These are phyloP conservation scores for Turritopsis rubra DNA, from an alignment of 30 jellyfish, hydroid and myxozoan species.

Conservation along the genomic window DNA sequence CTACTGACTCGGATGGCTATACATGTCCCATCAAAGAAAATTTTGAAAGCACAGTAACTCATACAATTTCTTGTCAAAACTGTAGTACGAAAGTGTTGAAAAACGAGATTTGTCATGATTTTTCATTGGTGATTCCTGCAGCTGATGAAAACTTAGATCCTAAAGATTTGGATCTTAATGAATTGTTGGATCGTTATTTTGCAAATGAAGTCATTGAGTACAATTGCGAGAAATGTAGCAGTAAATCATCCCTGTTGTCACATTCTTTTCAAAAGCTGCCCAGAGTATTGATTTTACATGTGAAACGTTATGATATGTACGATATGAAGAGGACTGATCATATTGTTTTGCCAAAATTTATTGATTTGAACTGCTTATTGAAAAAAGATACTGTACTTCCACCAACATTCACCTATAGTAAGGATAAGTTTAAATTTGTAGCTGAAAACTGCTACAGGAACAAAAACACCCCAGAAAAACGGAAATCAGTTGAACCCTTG, in stretches of 20 bases:
- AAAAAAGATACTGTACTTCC: conserved; percentile 15
- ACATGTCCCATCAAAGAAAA: conserved; percentile 71
- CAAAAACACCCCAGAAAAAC: conserved; percentile 10
- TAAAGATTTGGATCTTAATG: conserved; percentile 44
- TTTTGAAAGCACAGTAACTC: conserved; percentile 61
- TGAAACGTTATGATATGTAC: conserved; percentile 64
- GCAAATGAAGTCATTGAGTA: conserved; percentile 58
- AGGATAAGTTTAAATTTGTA: conserved; percentile 28
- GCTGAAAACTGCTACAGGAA: conserved; percentile 15
- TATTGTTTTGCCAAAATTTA: conserved; percentile 47
- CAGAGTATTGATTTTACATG: conserved; percentile 67
- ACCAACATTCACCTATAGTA: conserved; percentile 20
- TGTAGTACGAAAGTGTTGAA: conserved; percentile 46
- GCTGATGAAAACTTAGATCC: conserved; percentile 67
- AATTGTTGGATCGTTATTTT: conserved; percentile 54
- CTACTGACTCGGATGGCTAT: neutral
- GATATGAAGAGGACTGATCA: conserved; percentile 49
- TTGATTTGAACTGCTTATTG: conserved; percentile 25
- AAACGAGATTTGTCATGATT: conserved; percentile 56
- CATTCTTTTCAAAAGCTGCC: conserved; percentile 72
- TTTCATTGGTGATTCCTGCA: conserved; percentile 77
- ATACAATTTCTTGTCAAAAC: conserved; percentile 44
- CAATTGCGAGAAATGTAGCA: conserved; percentile 62
- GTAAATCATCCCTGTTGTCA: conserved; percentile 36
- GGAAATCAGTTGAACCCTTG: conserved; percentile 13